Percentiles rank a stretch among this genome's conserved stretches.
Evolutionary conservation across 2,888 invertebrate species (phyloP).

Genomic region (Erannis defoliaria): DNA sequence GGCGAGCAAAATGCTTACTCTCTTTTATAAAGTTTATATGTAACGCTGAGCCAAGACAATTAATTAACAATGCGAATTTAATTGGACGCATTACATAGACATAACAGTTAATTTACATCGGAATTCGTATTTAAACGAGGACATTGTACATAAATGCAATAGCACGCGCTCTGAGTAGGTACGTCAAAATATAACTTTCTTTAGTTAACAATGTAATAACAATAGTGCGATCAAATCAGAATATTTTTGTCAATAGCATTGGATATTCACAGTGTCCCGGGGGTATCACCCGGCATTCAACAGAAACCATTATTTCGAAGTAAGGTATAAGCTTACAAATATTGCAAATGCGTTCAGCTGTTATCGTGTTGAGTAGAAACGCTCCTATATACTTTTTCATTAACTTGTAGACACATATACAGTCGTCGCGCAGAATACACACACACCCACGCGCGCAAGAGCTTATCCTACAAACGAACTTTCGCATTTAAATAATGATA

Average conservation of each 20-base stretch:
- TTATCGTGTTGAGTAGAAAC: no score
- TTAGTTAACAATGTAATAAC: slow-evolving; percentile 11
- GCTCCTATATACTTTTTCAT: no score
- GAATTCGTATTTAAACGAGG: slow-evolving; percentile 31
- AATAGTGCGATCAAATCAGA: slow-evolving; percentile 2
- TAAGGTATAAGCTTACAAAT: no score
- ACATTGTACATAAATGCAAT: slow-evolving; percentile 9
- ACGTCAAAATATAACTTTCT: slow-evolving; percentile 9
- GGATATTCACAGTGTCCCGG: not conserved
- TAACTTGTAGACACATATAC: no score
- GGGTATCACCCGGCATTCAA: no score
- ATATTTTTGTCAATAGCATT: slow-evolving; percentile 1
- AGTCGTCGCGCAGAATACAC: no score
- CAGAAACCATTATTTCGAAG: no score
- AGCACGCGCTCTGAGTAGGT: slow-evolving; percentile 4
- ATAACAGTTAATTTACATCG: slow-evolving; percentile 49
- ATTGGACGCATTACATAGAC: slow-evolving; percentile 64
- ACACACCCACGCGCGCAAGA: no score
- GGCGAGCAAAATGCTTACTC: not conserved
- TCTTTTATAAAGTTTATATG: not conserved
- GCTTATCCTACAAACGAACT: no score
- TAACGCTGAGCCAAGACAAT: not conserved
- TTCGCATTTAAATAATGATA: not conserved
- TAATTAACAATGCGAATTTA: slow-evolving; percentile 51
- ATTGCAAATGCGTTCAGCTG: no score